Base-by-base conservation (phyloP, 2,888 invertebrate species). In the Dioctria rufipes region DNA sequence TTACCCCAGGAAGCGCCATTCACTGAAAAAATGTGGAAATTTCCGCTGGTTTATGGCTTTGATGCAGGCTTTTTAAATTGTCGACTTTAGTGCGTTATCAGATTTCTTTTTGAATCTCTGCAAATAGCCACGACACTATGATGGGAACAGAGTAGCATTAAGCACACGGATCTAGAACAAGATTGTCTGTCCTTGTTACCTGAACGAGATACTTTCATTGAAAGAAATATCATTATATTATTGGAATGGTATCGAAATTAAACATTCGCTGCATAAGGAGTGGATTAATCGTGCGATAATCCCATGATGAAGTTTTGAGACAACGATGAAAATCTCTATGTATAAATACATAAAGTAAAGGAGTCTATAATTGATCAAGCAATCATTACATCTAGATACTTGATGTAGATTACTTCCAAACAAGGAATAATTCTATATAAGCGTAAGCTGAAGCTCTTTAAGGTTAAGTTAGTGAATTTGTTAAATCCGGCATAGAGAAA, bases 11-110 rank as follows among this genome's bases (percentile, higher is more conserved):
- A 69, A 69, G 51, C 49, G 5, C 39, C 69, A 25, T 51, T 69
- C 69, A 69, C 69, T 69, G 9, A 37, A 51, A 25, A 25, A 69
- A 69, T 69, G 51, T 67, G 67, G 67, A 69, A 69, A 69, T 69
- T 51, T 51, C 51, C 69, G 51, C 25, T 69, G 69, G 61, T 4
- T 61, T 61, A 5, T n/a, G 25, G 69, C 37, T 37, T 5, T 8
- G 6, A 4, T 60, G 49, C 49, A 46, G 49, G 49, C 49, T 46
- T 5, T n/a, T 54, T 11, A 54, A n/a, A 54, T 54, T 54, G 9
- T 25, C 25, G 25, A 25, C 25, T 4, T 54, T 54, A 54, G 6
- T 4, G 2, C 54, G 11, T 54, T 54, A 54, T 69, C 37, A 6
- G 46, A 69, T 51, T 69, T 69, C 6, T 51, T 69, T 25, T 13